Evolutionary conservation across 2,797 vertebrate genomes (phyloP).

Genomic region (Enteromius viviparus): DNA sequence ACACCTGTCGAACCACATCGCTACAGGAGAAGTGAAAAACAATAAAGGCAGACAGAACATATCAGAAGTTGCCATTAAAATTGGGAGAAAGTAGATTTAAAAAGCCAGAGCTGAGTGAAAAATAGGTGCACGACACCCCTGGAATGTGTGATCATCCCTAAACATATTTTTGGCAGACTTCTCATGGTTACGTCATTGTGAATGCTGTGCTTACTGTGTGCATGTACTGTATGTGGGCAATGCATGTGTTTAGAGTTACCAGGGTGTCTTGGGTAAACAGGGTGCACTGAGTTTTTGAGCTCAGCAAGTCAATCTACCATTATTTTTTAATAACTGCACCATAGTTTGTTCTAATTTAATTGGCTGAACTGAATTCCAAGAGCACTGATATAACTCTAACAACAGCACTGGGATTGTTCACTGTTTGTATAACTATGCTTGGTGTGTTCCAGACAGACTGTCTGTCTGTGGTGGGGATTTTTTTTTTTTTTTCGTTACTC

Average conservation of each 20-base stretch:
- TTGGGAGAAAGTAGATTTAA: not conserved
- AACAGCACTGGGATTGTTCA: conserved; percentile 6
- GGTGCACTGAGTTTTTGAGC: not conserved
- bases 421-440: not conserved
- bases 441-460: not conserved
- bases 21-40: conserved; percentile 23
- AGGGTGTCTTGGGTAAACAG: conserved; percentile 1
- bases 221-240: conserved; percentile 35
- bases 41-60: not conserved
- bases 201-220: not conserved
- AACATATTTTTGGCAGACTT: conserved; percentile 28
- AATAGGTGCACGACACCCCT: not conserved
- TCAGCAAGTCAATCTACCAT: not conserved
- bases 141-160: conserved; percentile 30
- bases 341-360: not conserved
- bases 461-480: not conserved
- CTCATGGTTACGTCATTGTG: conserved; percentile 7
- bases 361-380: not conserved
- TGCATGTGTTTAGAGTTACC: conserved; percentile 27
- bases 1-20: conserved; percentile 52
- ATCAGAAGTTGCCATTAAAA: not conserved
- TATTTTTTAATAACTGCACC: not conserved
- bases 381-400: not conserved
- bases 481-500: not conserved
- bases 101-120: not conserved